phyloP scores from a whole-genome alignment of 2,113 vertebrate species.

The Xenopus borealis region DNA sequence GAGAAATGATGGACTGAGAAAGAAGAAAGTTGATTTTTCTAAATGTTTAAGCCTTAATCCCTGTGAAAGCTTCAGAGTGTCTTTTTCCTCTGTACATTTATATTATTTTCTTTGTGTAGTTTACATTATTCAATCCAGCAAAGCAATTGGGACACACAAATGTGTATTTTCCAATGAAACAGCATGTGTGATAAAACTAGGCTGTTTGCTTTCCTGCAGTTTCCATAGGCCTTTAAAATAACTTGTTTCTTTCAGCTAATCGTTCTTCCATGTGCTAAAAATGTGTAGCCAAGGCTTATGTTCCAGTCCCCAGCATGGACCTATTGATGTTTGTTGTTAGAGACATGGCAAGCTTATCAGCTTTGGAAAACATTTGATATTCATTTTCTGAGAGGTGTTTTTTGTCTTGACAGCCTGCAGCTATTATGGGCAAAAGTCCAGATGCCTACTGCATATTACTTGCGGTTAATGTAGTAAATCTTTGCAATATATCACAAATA shows the following conservation, averaged over 20 bases:
- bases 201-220: background rate
- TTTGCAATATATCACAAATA: background rate
- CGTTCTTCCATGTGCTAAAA: constrained; percentile 1
- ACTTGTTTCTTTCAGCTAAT: constrained; percentile 2
- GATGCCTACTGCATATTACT: constrained; percentile 12
- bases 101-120: background rate
- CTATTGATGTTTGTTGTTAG: constrained; percentile 25
- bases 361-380: constrained; percentile 16
- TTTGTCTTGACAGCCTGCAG: constrained; percentile 19
- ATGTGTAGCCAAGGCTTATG: constrained; percentile 19
- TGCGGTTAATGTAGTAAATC: constrained; percentile 20
- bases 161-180: constrained; percentile 1
- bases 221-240: background rate
- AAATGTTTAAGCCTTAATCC: constrained; percentile 8
- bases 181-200: constrained; percentile 15
- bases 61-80: constrained; percentile 15
- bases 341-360: background rate
- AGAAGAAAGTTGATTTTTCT: background rate
- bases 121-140: background rate
- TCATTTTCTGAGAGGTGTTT: background rate
- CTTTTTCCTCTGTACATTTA: background rate
- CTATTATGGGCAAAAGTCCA: constrained; percentile 7
- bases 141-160: background rate
- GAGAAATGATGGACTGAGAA: background rate
- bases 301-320: constrained; percentile 5